Conservation (phyloP, 2,113 vertebrate genomes). For the Osmerus mordax region DNA sequence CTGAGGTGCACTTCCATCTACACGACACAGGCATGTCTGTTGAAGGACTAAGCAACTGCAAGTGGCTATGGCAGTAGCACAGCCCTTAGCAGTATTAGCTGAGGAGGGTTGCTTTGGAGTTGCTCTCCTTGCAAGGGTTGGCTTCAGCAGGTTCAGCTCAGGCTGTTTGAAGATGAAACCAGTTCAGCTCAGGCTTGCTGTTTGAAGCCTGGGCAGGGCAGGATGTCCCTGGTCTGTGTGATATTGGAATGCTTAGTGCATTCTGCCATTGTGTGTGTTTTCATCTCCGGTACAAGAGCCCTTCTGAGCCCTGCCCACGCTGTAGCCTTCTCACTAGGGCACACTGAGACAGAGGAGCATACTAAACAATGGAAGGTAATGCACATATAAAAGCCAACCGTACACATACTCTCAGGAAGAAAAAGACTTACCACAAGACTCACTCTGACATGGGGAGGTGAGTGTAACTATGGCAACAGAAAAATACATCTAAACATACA, state of each 20-base stretch:
- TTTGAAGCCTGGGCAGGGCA: slow-evolving; percentile 13
- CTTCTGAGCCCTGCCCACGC: slow-evolving; percentile 24
- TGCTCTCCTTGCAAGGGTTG: background rate
- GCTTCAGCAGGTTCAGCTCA: background rate
- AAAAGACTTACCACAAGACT: no score
- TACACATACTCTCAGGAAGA: no score
- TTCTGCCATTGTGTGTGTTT: slow-evolving; percentile 29
- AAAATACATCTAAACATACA: no score
- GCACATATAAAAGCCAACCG: no score
- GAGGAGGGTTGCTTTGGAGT: accelerated
- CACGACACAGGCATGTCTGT: background rate
- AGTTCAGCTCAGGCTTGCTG: background rate
- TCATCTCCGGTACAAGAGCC: slow-evolving; percentile 23
- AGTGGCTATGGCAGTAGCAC: background rate
- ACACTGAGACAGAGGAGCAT: slow-evolving; percentile 32
- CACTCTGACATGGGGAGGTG: no score
- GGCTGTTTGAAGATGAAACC: slow-evolving; percentile 19
- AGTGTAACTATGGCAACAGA: no score
- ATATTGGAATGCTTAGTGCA: slow-evolving; percentile 26
- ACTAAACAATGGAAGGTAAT: no score
- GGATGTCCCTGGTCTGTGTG: slow-evolving; percentile 30
- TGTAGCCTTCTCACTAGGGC: slow-evolving; percentile 29
- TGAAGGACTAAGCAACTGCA: background rate
- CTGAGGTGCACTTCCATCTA: background rate
- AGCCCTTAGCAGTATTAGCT: background rate